Evolutionary conservation across 2,113 vertebrate species (phyloP), one percentile per base, ranked within the genome.

Genomic region (Uropsilus gracilis): DNA sequence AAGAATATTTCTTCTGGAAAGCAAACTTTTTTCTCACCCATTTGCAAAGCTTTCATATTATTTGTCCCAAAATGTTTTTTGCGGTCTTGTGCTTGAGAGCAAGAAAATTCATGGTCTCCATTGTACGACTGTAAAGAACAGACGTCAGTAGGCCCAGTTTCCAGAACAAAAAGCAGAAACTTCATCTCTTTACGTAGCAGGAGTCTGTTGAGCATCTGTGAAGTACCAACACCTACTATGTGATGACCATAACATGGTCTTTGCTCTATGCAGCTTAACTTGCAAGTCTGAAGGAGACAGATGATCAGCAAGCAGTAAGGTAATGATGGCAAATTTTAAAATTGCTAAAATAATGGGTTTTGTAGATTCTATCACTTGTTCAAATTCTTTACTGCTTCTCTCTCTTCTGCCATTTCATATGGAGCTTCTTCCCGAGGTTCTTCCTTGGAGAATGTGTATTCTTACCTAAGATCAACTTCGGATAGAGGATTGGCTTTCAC

Each of bases 91-190:
- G 8, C n/a, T 20, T 75, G 34, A 87, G 13, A 80, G 76, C 50
- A 94, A 78, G 44, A 32, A 86, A 57, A 90, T 42, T 63, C 0
- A 44, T 64, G 37, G 26, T 80, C n/a, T 92, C 37, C 85, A 72
- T 85, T 81, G 44, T 81, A 81, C 77, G 42, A 32, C 9, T 92
- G 44, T 72, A 80, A 93, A 92, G 46, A 96, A 94, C 2, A 69
- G n/a, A 26, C 86, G 53, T 39, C 34, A 61, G 30, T 4, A 53
- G 69, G n/a, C 7, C 39, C 55, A 34, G 4, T 91, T 93, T 87
- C 72, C 4, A 22, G 48, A 66, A 76, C 17, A 39, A 86, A 76
- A 91, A 87, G 22, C 22, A 82, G 39, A 72, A 80, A 80, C 18
- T 68, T 68, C 46, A 50, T 82, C 53, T 55, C 13, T 53, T 82